phyloP scores from a whole-genome alignment of 1,140 invertebrate genomes.

The Drosophila gunungcola region DNA sequence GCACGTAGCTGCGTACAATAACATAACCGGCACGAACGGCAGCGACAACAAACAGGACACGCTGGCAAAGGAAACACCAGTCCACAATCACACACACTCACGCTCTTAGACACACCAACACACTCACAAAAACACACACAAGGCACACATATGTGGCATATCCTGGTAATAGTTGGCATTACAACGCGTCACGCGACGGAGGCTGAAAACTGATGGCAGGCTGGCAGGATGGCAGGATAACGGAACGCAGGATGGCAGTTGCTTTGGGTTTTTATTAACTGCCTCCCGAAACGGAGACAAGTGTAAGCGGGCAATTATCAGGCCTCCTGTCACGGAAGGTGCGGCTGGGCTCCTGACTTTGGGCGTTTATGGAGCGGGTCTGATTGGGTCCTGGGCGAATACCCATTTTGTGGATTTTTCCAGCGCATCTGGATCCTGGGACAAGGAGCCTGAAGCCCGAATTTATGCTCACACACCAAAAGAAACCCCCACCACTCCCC shows the following conservation, averaged over 20 bases:
- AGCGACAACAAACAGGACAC: slow-evolving; percentile 32
- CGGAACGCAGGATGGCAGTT: slow-evolving; percentile 46
- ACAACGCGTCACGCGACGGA: slow-evolving; percentile 36
- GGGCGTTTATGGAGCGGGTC: slow-evolving; percentile 19
- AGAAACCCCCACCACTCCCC: background rate
- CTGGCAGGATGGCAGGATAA: slow-evolving; percentile 44
- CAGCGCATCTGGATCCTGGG: background rate
- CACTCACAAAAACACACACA: slow-evolving; percentile 8
- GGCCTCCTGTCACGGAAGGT: slow-evolving; percentile 28
- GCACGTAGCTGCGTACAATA: slow-evolving; percentile 56
- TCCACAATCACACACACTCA: background rate
- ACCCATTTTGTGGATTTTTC: background rate
- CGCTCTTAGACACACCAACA: background rate
- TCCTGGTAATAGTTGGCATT: slow-evolving; percentile 61
- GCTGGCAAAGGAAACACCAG: slow-evolving; percentile 4
- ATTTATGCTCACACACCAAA: slow-evolving; percentile 39
- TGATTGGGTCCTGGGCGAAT: slow-evolving; percentile 1
- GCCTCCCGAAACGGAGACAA: slow-evolving; percentile 40
- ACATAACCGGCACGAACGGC: slow-evolving; percentile 50
- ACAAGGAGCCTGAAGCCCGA: slow-evolving; percentile 4
- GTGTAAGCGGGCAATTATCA: slow-evolving; percentile 48
- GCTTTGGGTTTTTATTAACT: slow-evolving; percentile 62
- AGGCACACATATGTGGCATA: slow-evolving; percentile 36
- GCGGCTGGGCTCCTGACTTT: slow-evolving; percentile 1
- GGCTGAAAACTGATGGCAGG: slow-evolving; percentile 49